phyloP scores from a whole-genome alignment of 2,113 vertebrate species.

The Meles meles region DNA sequence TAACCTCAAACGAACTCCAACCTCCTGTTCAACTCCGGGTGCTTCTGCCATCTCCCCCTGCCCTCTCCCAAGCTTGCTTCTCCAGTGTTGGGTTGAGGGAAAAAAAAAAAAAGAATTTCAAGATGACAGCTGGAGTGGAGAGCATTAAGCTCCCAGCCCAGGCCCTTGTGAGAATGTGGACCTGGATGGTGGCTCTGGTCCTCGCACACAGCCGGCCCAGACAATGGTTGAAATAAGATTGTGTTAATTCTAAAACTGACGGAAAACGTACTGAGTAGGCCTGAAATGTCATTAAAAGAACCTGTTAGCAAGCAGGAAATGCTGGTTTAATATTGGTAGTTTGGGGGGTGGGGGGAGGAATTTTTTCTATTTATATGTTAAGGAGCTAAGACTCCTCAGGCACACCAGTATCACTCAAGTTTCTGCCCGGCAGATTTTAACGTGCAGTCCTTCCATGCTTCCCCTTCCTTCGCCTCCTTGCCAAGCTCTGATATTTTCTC shows the following conservation, averaged over 20 bases:
- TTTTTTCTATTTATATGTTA: not conserved
- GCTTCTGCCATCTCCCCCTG: rapidly evolving
- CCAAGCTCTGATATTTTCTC: not conserved
- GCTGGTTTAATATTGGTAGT: not conserved
- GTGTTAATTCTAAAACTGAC: not conserved
- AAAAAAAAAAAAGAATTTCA: not conserved
- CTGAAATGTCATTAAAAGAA: not conserved
- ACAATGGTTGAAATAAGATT: not conserved
- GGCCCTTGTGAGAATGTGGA: not conserved
- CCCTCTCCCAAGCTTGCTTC: not conserved
- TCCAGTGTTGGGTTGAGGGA: not conserved
- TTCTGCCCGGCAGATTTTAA: not conserved
- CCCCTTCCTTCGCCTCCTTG: not conserved
- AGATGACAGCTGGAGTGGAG: not conserved
- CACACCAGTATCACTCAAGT: not conserved
- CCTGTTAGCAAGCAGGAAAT: not conserved
- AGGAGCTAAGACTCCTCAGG: not conserved
- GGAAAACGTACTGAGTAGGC: not conserved
- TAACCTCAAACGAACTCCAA: not conserved
- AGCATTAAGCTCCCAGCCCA: not conserved
- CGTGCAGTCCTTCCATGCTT: not conserved
- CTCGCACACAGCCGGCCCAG: not conserved
- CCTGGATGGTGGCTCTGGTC: rapidly evolving
- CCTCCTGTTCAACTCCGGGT: not conserved
- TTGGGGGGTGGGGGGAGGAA: not conserved